A percentile compares a stretch with the other conserved stretches of the same genome.
phyloP scores from a whole-genome alignment of 1,140 invertebrate genomes.

The Thalassaphorura encarpata region DNA sequence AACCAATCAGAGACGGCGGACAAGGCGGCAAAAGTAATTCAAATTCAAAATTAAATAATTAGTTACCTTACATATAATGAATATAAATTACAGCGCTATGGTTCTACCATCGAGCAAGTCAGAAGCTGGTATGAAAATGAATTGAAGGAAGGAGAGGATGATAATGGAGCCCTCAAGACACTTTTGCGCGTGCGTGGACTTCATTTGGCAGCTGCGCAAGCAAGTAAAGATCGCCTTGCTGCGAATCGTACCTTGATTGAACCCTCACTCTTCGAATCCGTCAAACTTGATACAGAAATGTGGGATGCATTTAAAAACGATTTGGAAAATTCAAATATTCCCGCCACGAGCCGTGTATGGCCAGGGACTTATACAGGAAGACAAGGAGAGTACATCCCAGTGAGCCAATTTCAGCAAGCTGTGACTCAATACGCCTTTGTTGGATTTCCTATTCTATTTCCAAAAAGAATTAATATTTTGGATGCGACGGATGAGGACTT shows the following conservation, averaged over 20 bases:
- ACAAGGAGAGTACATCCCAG: not conserved
- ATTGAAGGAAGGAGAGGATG: not conserved
- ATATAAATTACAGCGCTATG: no score
- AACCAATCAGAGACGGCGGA: conserved; percentile 1
- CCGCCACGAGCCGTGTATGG: not conserved
- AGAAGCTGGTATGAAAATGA: not conserved
- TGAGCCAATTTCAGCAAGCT: not conserved
- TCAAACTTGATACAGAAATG: not conserved
- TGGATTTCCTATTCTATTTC: conserved; percentile 37
- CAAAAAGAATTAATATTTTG: conserved; percentile 35
- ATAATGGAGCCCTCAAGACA: not conserved
- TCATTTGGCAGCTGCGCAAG: not conserved
- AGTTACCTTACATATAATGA: no score
- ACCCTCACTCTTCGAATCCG: not conserved
- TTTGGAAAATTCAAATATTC: not conserved
- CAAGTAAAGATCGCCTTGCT: not conserved
- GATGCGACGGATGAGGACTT: conserved; percentile 33
- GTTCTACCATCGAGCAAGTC: not conserved
- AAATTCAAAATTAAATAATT: no score
- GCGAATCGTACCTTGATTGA: not conserved
- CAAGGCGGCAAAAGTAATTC: not conserved
- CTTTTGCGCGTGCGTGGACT: not conserved
- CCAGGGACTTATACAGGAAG: not conserved
- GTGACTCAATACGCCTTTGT: conserved; percentile 35
- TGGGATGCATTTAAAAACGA: not conserved